Evolutionary conservation across 2,113 vertebrate species (phyloP).

Genomic region (Azemiops feae): DNA sequence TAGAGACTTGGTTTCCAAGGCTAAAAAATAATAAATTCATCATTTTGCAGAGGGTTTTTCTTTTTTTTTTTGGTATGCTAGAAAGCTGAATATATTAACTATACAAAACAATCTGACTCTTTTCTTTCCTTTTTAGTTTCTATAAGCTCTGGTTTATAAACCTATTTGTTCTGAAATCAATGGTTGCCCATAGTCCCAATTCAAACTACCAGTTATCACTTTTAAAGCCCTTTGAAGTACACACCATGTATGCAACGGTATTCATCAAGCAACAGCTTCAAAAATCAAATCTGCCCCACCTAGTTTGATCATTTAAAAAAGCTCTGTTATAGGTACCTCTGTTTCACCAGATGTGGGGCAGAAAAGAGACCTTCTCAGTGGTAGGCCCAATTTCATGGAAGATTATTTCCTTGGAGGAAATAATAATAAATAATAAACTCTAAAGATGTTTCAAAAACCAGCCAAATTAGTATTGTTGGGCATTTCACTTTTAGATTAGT

Average conservation of each 20-base stretch:
- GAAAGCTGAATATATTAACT: conserved; percentile 47
- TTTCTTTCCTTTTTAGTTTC: conserved; percentile 41
- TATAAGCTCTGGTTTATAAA: conserved; percentile 44
- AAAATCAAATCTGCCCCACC: background rate
- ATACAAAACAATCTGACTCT: conserved; percentile 33
- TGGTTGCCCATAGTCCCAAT: background rate
- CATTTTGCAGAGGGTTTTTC: conserved; percentile 34
- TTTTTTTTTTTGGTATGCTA: conserved; percentile 48
- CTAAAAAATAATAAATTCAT: conserved; percentile 49
- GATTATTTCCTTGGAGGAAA: background rate
- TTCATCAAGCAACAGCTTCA: background rate
- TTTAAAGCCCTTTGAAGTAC: background rate
- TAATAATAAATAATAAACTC: background rate
- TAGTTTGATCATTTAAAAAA: background rate
- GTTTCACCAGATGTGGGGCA: background rate
- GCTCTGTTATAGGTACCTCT: background rate
- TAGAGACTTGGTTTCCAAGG: conserved; percentile 46
- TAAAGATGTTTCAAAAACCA: background rate
- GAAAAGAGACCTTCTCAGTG: background rate
- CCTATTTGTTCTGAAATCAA: background rate
- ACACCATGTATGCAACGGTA: background rate
- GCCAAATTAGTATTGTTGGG: background rate
- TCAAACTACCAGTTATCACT: background rate
- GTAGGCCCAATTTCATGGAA: background rate
- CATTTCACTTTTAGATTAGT: background rate